Conservation (phyloP, 2,888 invertebrate species). For the Parelbella ahira region DNA sequence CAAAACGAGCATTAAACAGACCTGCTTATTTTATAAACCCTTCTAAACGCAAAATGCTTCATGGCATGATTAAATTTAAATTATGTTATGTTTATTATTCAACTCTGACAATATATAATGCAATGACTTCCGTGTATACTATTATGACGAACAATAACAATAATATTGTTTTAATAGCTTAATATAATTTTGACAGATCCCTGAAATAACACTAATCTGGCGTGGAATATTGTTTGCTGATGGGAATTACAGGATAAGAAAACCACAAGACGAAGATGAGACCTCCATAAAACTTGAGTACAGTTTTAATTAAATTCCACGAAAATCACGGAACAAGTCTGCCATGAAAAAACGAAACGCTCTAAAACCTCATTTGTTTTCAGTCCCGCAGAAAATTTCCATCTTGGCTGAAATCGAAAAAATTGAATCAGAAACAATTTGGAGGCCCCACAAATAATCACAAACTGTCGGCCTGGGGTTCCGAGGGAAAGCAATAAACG, state of each 20-base stretch:
- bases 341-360: not conserved
- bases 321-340: constrained; percentile 6
- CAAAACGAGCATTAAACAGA: too few species aligned
- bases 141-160: too few species aligned
- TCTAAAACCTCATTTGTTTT: constrained; percentile 14
- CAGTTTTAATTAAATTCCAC: constrained; percentile 19
- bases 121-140: too few species aligned
- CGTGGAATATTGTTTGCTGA: not conserved
- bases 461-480: not conserved
- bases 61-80: too few species aligned
- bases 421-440: constrained; percentile 21
- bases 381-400: constrained; percentile 13
- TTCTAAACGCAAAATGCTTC: too few species aligned
- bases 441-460: constrained; percentile 6
- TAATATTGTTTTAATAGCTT: too few species aligned
- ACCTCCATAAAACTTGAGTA: not conserved
- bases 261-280: not conserved
- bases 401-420: constrained; percentile 9
- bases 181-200: too few species aligned
- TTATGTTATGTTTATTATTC: too few species aligned
- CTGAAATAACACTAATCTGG: too few species aligned
- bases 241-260: constrained; percentile 1
- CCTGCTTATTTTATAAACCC: too few species aligned
- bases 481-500: not conserved
- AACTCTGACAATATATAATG: too few species aligned